These are phyloP conservation scores for Heliconius ismenius DNA, from an alignment of 2,888 invertebrate species.

Conservation along the genomic window DNA sequence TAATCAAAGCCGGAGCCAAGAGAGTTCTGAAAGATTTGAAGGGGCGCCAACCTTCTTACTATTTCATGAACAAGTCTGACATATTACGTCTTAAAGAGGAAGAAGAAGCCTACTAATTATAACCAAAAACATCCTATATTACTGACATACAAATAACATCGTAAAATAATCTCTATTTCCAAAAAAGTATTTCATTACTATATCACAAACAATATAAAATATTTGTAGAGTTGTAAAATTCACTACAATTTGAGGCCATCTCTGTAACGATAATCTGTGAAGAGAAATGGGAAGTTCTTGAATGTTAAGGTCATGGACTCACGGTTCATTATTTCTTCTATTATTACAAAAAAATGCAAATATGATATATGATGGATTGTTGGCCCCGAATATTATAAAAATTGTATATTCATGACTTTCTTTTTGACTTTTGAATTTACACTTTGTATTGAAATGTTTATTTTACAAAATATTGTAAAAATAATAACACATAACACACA, in stretches of 20 bases:
- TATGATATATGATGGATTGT: background rate
- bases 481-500: background rate
- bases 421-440: background rate
- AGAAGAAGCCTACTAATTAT: slow-evolving; percentile 83
- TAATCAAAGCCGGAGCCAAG: slow-evolving; percentile 92
- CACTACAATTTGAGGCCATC: slow-evolving; percentile 1
- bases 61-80: slow-evolving; percentile 95
- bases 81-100: slow-evolving; percentile 92
- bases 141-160: background rate
- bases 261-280: background rate
- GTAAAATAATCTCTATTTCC: background rate
- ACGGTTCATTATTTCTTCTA: background rate
- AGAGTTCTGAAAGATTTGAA: slow-evolving; percentile 92
- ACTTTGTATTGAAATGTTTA: background rate
- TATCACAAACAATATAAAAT: background rate
- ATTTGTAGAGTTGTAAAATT: background rate
- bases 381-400: background rate
- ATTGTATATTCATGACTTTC: background rate
- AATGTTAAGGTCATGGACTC: background rate
- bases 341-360: slow-evolving; percentile 2
- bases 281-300: background rate
- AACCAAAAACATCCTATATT: background rate
- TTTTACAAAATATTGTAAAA: background rate
- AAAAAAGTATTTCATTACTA: no score
- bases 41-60: slow-evolving; percentile 94